Evolutionary conservation across 2,888 invertebrate genomes (phyloP), one percentile per base, ranked within the genome.

Genomic region (Coenonympha arcania): DNA sequence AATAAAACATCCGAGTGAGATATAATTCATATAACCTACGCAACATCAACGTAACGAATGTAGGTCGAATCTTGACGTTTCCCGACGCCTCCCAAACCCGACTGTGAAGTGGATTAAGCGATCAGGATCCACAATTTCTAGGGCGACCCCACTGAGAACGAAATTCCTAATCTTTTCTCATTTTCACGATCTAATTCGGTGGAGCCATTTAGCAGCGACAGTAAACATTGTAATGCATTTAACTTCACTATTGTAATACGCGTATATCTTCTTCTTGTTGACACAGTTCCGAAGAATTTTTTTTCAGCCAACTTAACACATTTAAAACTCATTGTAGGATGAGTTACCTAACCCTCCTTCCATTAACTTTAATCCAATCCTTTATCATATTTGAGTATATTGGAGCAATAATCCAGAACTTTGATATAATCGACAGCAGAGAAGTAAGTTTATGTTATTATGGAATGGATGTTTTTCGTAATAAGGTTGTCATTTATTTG

Each of bases 11-110:
- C 31, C 36, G 37, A 56, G 24, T 39, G 34, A 47, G 46, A 55
- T 42, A 51, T 52, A 51, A 58, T 42, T 59, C 59, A 55, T 45
- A 36, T 37, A 51, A 52, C 55, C 55, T 53, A 57, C 58, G 54
- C 56, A 48, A 40, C 50, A 42, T 33, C 52, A 50, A 24, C 48
- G 33, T 18, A 42, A 11, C 45, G 47, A 47, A 58, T 43, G 45
- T 56, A 41, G 59, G 55, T 37, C 59, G 44, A 11, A 41, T 34
- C 45, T 45, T 40, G 36, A 51, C 37, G 44, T 52, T 31, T 40
- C 24, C 48, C 40, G 40, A 33, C 40, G 33, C 24, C 39, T 41
- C 48, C 18, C 18, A 24, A 36, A 22, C 45, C 41, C 52, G 43
- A 46, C 52, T 52, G 28, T 36, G 28, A 36, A 39, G 53, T 39